A percentile compares a stretch with the other conserved stretches of the same genome.
Conservation (phyloP, 2,113 vertebrate species). For the Ophthalmolycus amberensis region DNA sequence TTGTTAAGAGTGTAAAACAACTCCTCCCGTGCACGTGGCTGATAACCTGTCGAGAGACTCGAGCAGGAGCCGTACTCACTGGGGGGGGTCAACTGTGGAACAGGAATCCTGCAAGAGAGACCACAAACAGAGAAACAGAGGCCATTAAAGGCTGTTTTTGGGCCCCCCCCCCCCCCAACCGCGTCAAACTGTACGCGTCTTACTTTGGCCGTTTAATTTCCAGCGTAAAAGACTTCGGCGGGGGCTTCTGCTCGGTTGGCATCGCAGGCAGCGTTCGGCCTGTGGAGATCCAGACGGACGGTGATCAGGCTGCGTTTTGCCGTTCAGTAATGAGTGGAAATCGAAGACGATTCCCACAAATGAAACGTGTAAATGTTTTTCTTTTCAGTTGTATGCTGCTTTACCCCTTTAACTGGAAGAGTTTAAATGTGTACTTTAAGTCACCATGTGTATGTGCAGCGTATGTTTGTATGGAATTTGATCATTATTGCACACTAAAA, state of each 20-base stretch:
- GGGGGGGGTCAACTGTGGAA: constrained; percentile 36
- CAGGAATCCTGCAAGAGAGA: constrained; percentile 65
- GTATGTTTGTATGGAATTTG: background rate
- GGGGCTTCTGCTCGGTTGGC: constrained; percentile 20
- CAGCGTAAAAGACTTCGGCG: constrained; percentile 29
- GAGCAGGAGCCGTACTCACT: constrained; percentile 67
- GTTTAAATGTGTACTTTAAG: background rate
- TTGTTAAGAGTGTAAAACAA: background rate
- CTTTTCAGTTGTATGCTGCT: background rate
- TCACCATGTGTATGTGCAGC: background rate
- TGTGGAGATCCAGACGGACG: constrained; percentile 42
- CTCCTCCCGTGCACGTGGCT: background rate
- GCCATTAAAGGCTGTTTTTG: background rate
- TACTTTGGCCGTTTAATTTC: constrained; percentile 72
- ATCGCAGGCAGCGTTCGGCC: constrained; percentile 46
- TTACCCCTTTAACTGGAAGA: background rate
- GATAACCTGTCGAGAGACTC: background rate
- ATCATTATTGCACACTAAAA: background rate
- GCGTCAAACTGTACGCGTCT: constrained; percentile 10
- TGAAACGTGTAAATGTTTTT: background rate
- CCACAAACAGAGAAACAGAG: constrained; percentile 31
- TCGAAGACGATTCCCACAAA: background rate
- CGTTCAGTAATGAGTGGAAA: background rate
- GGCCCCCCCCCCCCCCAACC: too few species aligned
- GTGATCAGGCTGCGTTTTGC: background rate